Conservation (phyloP, 2,888 invertebrate species). For the Drosophila aldrichi region DNA sequence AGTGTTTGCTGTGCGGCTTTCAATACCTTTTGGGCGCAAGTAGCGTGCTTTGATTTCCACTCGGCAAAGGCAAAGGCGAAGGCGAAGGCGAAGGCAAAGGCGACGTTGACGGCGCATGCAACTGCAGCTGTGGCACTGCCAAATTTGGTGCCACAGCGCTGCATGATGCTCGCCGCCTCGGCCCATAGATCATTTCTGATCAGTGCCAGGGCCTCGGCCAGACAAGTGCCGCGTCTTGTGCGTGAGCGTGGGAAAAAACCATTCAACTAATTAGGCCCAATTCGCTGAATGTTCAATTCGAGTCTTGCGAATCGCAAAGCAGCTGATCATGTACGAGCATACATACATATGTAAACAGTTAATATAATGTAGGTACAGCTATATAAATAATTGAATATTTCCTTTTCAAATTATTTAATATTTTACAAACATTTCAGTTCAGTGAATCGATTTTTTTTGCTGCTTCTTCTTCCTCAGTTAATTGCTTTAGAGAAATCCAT, state of each 20-base stretch:
- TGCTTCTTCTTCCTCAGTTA: not conserved
- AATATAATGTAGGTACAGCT: too few relatives aligned
- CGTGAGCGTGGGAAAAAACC: slow-evolving; percentile 75
- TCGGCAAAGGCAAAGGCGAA: not conserved
- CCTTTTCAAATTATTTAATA: too few relatives aligned
- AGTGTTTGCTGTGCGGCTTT: slow-evolving; percentile 50
- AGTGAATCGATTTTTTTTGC: not conserved
- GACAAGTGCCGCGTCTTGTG: slow-evolving; percentile 62
- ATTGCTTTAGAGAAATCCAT: not conserved
- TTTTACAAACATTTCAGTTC: not conserved
- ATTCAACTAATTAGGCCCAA: slow-evolving; percentile 63
- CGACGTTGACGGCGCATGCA: slow-evolving; percentile 4
- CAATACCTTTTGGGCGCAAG: slow-evolving; percentile 59
- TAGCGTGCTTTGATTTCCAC: slow-evolving; percentile 73
- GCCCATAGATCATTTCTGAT: slow-evolving; percentile 69
- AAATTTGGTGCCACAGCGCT: slow-evolving; percentile 64
- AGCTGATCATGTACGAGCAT: not conserved
- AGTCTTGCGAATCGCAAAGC: not conserved
- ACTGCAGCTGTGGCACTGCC: slow-evolving; percentile 49
- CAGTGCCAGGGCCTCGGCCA: slow-evolving; percentile 38
- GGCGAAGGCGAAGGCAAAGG: not conserved
- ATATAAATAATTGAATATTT: not conserved
- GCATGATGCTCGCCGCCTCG: slow-evolving; percentile 42
- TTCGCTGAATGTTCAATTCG: slow-evolving; percentile 7
- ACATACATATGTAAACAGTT: not conserved